Evolutionary conservation across 2,113 vertebrate genomes (phyloP), one percentile per base, ranked within the genome.

Genomic region (Ellobius talpinus): DNA sequence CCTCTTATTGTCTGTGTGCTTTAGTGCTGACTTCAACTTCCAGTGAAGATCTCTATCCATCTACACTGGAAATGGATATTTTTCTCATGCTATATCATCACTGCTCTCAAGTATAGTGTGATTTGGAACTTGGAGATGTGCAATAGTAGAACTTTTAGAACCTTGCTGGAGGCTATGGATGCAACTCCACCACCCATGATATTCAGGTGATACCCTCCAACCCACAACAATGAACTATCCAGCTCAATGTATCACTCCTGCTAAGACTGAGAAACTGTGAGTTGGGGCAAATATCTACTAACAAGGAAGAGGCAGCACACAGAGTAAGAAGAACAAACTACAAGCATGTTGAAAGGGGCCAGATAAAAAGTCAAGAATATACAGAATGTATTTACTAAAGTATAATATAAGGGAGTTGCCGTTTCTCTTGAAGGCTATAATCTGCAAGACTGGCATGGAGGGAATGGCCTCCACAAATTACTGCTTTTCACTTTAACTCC

Each of bases 401-500:
- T 66, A 77, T 5, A 86, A 77, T 12, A 79, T n/a, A 84, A 39
- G 55, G 14, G 63, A 65, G 2, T 65, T 90, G 79, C 81, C 17
- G 55, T 76, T 96, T 90, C 63, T 33, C 76, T 74, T 92, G 73
- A 52, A 93, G 88, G 29, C 39, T 91, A 0, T 90, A 78, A 90
- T 97, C 72, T 84, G 0, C 42, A 70, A 88, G 72, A 88, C 88
- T 68, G 76, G 23, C 94, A 88, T 91, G 73, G 93, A 47, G 17
- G 21, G 11, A n/a, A 95, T 82, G 52, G 42, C 31, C 39, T 96
- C 89, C 65, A 73, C 90, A 95, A 97, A 97, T 96, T 87, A 96
- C 90, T 86, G 19, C 52, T 90, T 87, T 95, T 89, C 77, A 88
- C 88, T 95, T 31, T 58, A 91, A 91, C 76, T 95, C 88, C 72